Evolutionary conservation across 2,797 vertebrate species (phyloP).

Genomic region (Pantherophis alleghaniensis): DNA sequence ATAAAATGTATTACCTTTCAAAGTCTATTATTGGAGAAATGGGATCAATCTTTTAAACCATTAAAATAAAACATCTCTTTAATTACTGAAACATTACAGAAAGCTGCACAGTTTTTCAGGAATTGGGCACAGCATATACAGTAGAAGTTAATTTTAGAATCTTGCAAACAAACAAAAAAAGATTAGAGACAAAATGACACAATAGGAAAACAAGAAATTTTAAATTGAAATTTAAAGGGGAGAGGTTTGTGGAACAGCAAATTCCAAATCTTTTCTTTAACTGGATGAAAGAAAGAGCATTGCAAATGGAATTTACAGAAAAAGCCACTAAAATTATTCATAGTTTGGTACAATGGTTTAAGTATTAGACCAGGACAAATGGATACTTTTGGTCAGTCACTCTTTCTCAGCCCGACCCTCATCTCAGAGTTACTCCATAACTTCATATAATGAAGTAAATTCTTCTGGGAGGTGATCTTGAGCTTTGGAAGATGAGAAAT

Average conservation of each 20-base stretch:
- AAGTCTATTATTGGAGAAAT: not conserved
- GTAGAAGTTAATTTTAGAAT: not conserved
- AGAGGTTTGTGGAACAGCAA: no score
- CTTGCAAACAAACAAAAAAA: not conserved
- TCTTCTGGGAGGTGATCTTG: not conserved
- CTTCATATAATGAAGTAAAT: not conserved
- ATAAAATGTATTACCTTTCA: not conserved
- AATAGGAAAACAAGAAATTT: not conserved
- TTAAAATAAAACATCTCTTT: not conserved
- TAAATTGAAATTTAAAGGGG: no score
- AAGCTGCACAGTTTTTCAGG: not conserved
- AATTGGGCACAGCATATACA: not conserved
- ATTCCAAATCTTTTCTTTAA: not conserved
- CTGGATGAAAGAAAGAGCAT: not conserved
- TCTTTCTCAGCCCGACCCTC: not conserved
- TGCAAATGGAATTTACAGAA: not conserved
- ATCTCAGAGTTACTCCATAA: not conserved
- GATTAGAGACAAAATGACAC: not conserved
- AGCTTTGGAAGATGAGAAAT: not conserved
- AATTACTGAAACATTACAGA: not conserved
- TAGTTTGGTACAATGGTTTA: not conserved
- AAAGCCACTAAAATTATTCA: not conserved
- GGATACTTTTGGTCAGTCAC: not conserved
- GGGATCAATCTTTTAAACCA: not conserved
- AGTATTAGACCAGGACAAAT: not conserved